A percentile compares a stretch with the other conserved stretches of the same genome.
These are phyloP conservation scores for Tachina grossa DNA, from an alignment of 2,888 invertebrate genomes.

Conservation along the genomic window DNA sequence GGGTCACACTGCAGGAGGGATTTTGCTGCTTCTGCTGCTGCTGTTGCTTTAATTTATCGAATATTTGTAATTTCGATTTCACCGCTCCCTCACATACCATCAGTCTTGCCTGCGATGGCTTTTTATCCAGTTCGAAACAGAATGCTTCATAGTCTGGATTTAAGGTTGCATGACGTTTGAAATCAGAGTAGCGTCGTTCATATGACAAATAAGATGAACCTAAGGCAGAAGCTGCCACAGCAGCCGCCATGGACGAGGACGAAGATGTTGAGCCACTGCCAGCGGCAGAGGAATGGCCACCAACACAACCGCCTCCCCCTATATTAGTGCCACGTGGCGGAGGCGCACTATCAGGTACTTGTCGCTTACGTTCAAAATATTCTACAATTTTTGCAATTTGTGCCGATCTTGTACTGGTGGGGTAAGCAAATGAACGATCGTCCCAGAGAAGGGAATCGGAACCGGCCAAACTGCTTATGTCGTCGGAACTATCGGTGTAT, in stretches of 20 bases:
- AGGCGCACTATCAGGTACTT: conserved; percentile 80
- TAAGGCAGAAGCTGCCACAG: conserved; percentile 80
- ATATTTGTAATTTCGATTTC: conserved; percentile 91
- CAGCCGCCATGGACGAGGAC: conserved; percentile 77
- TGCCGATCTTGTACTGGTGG: conserved; percentile 85
- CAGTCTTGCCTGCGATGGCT: conserved; percentile 86
- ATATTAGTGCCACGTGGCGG: conserved; percentile 72
- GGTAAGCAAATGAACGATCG: conserved; percentile 85
- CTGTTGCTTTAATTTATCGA: conserved; percentile 87
- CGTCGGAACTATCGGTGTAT: conserved; percentile 94
- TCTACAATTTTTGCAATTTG: conserved; percentile 93
- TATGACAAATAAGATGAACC: conserved; percentile 80
- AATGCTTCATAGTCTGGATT: conserved; percentile 81
- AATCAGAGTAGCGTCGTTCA: conserved; percentile 80
- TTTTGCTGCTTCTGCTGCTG: conserved; percentile 74
- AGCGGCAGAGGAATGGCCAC: conserved; percentile 72
- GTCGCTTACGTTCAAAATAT: conserved; percentile 92
- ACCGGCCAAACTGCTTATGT: conserved; percentile 91
- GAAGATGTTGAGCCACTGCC: conserved; percentile 75
- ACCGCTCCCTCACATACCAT: conserved; percentile 94
- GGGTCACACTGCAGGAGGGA: conserved; percentile 65
- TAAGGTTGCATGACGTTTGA: conserved; percentile 78
- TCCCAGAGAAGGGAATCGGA: conserved; percentile 89
- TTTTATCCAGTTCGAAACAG: conserved; percentile 82
- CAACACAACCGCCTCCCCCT: conserved; percentile 69